A percentile compares a stretch with the other conserved stretches of the same genome.
Evolutionary conservation across 2,888 invertebrate species (phyloP).

Genomic region (Nomada goodeniana): DNA sequence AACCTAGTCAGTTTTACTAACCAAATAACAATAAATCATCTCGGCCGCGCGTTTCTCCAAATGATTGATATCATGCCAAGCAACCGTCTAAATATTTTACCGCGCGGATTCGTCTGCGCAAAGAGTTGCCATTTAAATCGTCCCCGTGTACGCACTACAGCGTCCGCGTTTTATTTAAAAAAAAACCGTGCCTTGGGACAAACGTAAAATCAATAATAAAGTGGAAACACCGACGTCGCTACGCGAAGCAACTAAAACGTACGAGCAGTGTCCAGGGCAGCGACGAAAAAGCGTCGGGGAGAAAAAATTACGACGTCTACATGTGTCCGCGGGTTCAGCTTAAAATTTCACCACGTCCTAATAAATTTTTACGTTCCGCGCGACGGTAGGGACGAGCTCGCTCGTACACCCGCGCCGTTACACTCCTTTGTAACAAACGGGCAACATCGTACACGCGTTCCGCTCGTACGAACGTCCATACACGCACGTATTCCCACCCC

Average conservation of each 20-base stretch:
- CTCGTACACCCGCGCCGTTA: neutral
- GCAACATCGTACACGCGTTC: constrained; percentile 1
- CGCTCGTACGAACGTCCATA: constrained; percentile 9
- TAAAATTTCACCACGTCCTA: constrained; percentile 35
- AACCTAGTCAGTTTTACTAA: too few relatives aligned
- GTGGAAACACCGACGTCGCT: neutral
- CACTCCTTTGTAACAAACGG: constrained; percentile 33
- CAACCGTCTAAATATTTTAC: too few relatives aligned
- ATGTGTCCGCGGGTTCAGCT: constrained; percentile 9
- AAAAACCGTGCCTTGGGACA: neutral
- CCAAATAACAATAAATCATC: too few relatives aligned
- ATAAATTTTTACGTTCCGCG: constrained; percentile 43
- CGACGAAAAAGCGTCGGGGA: neutral
- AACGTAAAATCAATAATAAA: neutral
- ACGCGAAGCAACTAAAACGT: neutral
- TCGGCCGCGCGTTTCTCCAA: too few relatives aligned
- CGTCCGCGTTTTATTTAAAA: neutral
- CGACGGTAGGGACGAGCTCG: neutral
- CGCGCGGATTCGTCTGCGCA: too few relatives aligned
- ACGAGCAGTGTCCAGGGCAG: neutral
- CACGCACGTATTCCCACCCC: neutral
- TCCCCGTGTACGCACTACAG: too few relatives aligned
- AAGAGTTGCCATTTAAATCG: too few relatives aligned
- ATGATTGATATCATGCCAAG: too few relatives aligned
- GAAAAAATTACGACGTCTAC: constrained; percentile 11